phyloP scores from a whole-genome alignment of 2,113 vertebrate genomes.

The Larimichthys polyactis region DNA sequence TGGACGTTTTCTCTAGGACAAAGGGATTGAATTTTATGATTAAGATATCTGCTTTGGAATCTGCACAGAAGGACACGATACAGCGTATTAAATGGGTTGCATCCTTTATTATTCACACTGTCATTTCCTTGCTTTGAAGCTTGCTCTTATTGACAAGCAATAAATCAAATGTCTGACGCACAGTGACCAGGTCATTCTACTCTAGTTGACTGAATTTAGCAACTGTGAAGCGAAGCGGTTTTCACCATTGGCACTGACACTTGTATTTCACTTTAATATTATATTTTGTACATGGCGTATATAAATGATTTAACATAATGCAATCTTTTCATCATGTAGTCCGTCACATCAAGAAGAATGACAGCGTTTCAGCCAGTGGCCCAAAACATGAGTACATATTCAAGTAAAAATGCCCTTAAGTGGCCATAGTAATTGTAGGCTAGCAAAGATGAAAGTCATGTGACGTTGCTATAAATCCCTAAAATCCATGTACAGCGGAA shows the following conservation, averaged over 20 bases:
- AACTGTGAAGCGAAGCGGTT: not conserved
- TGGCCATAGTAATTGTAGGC: not conserved
- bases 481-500: not conserved
- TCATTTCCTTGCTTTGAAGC: conserved; percentile 4
- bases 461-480: not conserved
- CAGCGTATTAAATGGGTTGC: conserved; percentile 1
- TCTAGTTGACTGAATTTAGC: conserved; percentile 27
- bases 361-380: not conserved
- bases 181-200: conserved; percentile 39
- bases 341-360: not conserved
- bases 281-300: not conserved
- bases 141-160: conserved; percentile 43
- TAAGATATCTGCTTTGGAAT: conserved; percentile 19
- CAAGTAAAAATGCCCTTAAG: not conserved
- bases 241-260: not conserved
- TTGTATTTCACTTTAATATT: not conserved
- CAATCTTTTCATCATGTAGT: not conserved
- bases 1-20: conserved; percentile 37
- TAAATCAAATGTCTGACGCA: conserved; percentile 40
- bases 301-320: not conserved
- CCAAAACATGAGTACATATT: not conserved
- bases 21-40: conserved; percentile 51
- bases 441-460: not conserved
- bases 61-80: not conserved
- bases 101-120: conserved; percentile 19